Conservation (phyloP, 2,888 invertebrate genomes). For the Euspilapteryx auroguttella region DNA sequence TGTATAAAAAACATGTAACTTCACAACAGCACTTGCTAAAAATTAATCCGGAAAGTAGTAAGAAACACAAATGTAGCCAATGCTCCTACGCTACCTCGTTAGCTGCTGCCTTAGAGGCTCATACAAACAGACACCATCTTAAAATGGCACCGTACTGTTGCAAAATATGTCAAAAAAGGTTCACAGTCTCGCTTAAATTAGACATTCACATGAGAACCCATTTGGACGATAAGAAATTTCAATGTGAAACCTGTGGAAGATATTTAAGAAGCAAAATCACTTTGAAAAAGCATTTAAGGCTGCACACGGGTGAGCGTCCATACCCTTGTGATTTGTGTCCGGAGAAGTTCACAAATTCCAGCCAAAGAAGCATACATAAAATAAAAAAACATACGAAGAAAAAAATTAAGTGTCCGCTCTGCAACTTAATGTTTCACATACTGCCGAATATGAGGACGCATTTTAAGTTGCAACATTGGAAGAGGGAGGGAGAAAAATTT, state of each 20-base stretch:
- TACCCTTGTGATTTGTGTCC: conserved; percentile 3
- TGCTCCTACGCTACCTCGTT: background rate
- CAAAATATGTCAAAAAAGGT: conserved; percentile 7
- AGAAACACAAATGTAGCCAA: background rate
- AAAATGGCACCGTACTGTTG: conserved; percentile 3
- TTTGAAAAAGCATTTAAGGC: conserved; percentile 4
- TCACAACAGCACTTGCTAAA: too few species aligned
- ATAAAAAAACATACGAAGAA: conserved; percentile 3
- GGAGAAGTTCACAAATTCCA: background rate
- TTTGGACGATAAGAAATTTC: background rate
- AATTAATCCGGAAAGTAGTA: background rate
- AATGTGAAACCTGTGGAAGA: conserved; percentile 2
- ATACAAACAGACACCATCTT: background rate
- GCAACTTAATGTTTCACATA: conserved; percentile 1
- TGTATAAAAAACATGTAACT: too few species aligned
- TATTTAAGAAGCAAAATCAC: background rate
- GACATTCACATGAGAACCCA: conserved; percentile 9
- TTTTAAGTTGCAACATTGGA: conserved; percentile 3
- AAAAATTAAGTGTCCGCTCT: conserved; percentile 1
- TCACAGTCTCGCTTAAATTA: conserved; percentile 12
- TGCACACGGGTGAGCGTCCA: conserved; percentile 5
- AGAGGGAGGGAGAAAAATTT: conserved; percentile 2
- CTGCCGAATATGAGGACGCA: conserved; percentile 1
- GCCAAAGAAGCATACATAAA: background rate
- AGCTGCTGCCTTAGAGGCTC: background rate